phyloP scores from a whole-genome alignment of 2,888 invertebrate genomes.

The Pristionchus fissidentatus region DNA sequence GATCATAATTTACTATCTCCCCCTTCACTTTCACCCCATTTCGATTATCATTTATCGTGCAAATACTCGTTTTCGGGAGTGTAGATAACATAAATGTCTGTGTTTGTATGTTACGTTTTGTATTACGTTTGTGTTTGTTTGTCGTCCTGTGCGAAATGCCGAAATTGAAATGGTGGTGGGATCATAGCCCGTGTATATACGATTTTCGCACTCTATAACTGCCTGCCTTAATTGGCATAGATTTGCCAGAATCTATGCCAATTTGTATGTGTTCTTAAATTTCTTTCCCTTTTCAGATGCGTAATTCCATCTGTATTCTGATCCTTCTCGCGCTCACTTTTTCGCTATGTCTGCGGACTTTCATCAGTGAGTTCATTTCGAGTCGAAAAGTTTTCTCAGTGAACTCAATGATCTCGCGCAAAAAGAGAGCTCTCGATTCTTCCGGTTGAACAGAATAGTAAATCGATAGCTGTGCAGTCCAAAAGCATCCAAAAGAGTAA shows the following conservation, averaged over 20 bases:
- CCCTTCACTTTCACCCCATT: background rate
- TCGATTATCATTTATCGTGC: conserved; percentile 1
- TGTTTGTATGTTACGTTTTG: too few species aligned
- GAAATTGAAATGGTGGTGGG: too few species aligned
- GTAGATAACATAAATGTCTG: too few species aligned
- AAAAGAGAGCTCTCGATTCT: background rate
- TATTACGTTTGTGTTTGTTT: too few species aligned
- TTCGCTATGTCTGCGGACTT: conserved; percentile 1
- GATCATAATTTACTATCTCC: background rate
- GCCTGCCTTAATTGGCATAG: too few species aligned
- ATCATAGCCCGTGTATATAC: too few species aligned
- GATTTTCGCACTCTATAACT: too few species aligned
- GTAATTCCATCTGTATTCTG: conserved; percentile 6
- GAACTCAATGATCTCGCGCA: background rate
- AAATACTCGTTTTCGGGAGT: too few species aligned
- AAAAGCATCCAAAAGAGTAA: too few species aligned
- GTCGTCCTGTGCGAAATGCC: too few species aligned
- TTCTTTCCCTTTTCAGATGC: background rate
- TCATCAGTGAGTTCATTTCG: conserved; percentile 1
- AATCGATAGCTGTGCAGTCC: background rate
- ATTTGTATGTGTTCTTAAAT: too few species aligned
- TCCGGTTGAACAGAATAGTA: background rate
- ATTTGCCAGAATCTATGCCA: too few species aligned
- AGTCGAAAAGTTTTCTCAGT: background rate
- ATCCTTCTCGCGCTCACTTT: conserved; percentile 9